Conservation (phyloP, 2,113 vertebrate genomes). For the Alces alces region DNA sequence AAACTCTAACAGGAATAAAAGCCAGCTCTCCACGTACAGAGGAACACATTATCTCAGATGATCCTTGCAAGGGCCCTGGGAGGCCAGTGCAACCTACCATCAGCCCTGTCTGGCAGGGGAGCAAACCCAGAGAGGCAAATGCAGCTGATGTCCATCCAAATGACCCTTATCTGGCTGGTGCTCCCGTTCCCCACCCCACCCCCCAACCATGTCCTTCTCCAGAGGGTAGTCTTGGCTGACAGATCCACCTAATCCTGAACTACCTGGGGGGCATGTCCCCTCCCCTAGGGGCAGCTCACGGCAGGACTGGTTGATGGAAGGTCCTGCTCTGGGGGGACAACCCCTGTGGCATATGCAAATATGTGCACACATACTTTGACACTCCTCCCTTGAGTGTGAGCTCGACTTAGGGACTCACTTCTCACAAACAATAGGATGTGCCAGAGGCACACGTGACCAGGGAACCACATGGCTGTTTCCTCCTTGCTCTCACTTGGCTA, state of each 20-base stretch:
- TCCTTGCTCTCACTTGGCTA: accelerated
- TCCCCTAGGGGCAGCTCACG: background rate
- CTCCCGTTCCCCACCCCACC: no score
- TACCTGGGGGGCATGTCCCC: accelerated
- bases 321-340: no score
- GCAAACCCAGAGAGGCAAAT: background rate
- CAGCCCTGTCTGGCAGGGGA: background rate
- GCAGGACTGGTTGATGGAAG: no score
- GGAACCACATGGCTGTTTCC: accelerated
- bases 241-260: background rate
- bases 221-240: background rate
- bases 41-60: background rate
- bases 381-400: background rate
- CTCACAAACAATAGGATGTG: background rate
- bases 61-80: background rate
- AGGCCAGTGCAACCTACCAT: background rate
- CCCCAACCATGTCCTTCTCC: background rate
- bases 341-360: background rate
- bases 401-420: background rate
- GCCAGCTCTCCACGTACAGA: background rate
- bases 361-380: background rate
- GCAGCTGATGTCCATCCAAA: background rate
- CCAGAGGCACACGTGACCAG: background rate
- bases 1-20: background rate
- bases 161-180: background rate